Base-by-base conservation (phyloP, 1,140 invertebrate genomes). In the Parasteatoda tepidariorum region DNA sequence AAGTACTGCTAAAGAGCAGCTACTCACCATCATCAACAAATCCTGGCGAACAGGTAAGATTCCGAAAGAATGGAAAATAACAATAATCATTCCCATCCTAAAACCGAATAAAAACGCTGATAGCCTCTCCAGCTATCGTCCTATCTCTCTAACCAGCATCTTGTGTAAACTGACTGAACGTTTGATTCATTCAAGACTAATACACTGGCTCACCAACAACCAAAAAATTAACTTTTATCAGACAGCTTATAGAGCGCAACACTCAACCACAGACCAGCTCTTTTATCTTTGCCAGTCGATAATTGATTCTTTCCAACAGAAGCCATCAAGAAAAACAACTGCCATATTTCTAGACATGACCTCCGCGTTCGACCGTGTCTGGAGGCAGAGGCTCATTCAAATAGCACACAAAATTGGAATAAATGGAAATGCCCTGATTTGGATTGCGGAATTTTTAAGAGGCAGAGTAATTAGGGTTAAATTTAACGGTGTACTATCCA, bases 91-190 rank as follows among this genome's bases (percentile, higher is more conserved):
- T n/a, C n/a, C n/a, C n/a, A 41, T 41, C 13, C 38, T 41, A 13
- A 41, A 41, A 41, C 38, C 38, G 13, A 41, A 41, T 13, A 41
- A 41, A 13, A 41, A 13, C 13, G 38, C 38, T 6, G 5, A 5
- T 41, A 13, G 13, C 5, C 13, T 5, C 13, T 6, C 5, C 5
- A 41, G 13, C 38, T 41, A 41, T 30, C 28, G 62, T 13, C 66
- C 33, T 1, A 68, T 68, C 18, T 26, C 31, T 13, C 38, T 78
- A 4, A 78, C 74, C 59, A 78, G 74, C 74, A 78, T 61, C 2
- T 26, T 78, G 0, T 78, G 59, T 38, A 78, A 78, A 54, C 11
- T 78, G 11, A 78, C 30, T n/a, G 74, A 78, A 62, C 34, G 57
- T 3, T 18, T 78, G 7, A 78, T 78, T 9, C 57, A 78, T 38